Evolutionary conservation across 2,888 invertebrate species (phyloP).

Genomic region (Trichacis sp.): DNA sequence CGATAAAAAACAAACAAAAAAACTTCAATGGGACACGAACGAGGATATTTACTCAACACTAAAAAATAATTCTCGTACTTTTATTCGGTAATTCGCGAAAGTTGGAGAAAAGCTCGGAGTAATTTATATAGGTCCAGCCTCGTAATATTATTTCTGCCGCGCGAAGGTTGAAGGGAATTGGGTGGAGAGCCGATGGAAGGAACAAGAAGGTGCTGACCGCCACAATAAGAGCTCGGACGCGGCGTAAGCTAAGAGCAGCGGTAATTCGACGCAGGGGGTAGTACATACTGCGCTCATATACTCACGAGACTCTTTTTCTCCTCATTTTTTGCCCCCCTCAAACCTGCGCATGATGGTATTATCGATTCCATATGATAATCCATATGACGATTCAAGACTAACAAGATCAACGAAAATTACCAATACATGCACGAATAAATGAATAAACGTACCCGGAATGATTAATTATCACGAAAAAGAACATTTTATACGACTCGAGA

Average conservation of each 20-base stretch:
- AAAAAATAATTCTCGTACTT: no score
- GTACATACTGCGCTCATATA: constrained; percentile 15
- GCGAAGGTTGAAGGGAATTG: constrained; percentile 64
- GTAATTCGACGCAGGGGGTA: constrained; percentile 64
- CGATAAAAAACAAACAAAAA: no score
- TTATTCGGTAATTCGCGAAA: no score
- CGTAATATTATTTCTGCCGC: constrained; percentile 59
- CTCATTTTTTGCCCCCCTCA: constrained; percentile 13
- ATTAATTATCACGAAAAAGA: no score
- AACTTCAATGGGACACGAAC: no score
- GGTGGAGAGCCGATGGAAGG: constrained; percentile 53
- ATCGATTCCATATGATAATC: background rate
- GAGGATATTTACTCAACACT: no score
- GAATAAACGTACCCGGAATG: no score
- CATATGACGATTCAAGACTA: no score
- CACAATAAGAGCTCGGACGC: constrained; percentile 62
- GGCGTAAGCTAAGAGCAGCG: constrained; percentile 64
- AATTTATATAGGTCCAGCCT: background rate
- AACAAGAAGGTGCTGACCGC: constrained; percentile 49
- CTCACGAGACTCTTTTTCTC: constrained; percentile 1
- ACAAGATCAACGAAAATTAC: no score
- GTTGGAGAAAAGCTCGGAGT: background rate
- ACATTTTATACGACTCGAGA: no score
- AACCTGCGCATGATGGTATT: constrained; percentile 14
- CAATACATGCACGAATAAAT: no score